phyloP scores from a whole-genome alignment of 1,140 invertebrate species.

The Capitella teleta region DNA sequence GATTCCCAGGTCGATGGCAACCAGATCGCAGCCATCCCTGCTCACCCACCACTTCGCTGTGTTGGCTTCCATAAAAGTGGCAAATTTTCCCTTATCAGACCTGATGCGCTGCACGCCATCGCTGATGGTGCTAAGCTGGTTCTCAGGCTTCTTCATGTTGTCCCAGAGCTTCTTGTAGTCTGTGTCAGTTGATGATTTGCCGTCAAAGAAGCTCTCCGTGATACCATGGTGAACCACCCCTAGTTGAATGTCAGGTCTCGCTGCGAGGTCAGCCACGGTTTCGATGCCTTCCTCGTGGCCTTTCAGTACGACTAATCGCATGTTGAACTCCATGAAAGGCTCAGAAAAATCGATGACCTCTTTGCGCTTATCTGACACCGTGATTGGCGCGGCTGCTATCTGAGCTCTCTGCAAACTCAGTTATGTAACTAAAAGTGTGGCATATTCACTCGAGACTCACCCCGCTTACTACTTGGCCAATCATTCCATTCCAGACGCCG shows the following conservation, averaged over 20 bases:
- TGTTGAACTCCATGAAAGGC: constrained; percentile 27
- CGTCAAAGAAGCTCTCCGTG: constrained; percentile 91
- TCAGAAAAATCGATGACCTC: constrained; percentile 28
- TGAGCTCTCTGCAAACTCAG: constrained; percentile 22
- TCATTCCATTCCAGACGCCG: constrained; percentile 24
- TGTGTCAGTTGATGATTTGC: no score
- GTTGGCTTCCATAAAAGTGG: no score
- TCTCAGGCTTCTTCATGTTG: no score
- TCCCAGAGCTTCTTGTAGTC: no score
- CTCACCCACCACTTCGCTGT: no score
- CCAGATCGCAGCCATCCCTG: no score
- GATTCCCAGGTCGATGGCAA: no score
- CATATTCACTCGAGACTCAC: no score
- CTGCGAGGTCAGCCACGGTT: constrained; percentile 78
- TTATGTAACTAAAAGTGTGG: no score
- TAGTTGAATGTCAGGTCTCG: constrained; percentile 80
- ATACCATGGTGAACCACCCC: constrained; percentile 80
- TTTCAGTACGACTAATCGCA: constrained; percentile 7
- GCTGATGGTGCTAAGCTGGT: no score
- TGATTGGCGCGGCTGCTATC: constrained; percentile 30
- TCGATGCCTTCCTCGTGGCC: constrained; percentile 78
- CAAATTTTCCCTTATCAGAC: no score
- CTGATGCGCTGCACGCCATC: no score
- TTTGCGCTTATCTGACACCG: constrained; percentile 22
- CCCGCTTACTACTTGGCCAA: constrained; percentile 22